These are phyloP conservation scores for Pachyuromys duprasi DNA, from an alignment of 2,797 vertebrate genomes.

Conservation along the genomic window DNA sequence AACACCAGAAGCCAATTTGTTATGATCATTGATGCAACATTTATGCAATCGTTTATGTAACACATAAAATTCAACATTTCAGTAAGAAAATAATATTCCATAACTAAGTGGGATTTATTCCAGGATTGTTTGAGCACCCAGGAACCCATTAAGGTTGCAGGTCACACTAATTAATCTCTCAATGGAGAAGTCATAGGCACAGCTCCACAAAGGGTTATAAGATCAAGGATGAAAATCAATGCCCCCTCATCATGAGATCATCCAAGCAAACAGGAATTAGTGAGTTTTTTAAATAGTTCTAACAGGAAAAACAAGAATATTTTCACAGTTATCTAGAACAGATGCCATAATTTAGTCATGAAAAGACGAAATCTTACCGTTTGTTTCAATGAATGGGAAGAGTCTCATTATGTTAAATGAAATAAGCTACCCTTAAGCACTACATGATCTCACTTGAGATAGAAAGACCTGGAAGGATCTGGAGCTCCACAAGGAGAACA, in stretches of 20 bases:
- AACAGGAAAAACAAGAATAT: background rate
- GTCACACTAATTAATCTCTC: conserved; percentile 6
- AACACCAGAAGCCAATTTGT: background rate
- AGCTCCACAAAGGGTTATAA: background rate
- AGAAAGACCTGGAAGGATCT: no score
- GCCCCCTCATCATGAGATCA: background rate
- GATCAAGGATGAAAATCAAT: background rate
- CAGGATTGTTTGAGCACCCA: background rate
- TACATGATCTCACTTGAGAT: background rate
- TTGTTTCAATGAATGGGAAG: background rate
- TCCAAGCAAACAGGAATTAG: background rate
- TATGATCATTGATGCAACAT: conserved; percentile 1
- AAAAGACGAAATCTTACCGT: background rate
- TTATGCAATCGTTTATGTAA: no score
- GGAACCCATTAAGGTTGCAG: background rate
- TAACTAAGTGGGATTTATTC: conserved; percentile 1
- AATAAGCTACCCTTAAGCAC: background rate
- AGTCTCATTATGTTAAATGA: background rate
- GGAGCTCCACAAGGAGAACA: no score
- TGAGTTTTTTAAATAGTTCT: background rate
- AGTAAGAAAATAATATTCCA: background rate
- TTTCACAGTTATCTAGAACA: background rate
- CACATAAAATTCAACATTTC: background rate
- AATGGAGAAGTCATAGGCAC: background rate
- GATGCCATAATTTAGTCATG: background rate